These are phyloP conservation scores for Eutrigla gurnardus DNA, from an alignment of 2,797 vertebrate species.

Conservation along the genomic window DNA sequence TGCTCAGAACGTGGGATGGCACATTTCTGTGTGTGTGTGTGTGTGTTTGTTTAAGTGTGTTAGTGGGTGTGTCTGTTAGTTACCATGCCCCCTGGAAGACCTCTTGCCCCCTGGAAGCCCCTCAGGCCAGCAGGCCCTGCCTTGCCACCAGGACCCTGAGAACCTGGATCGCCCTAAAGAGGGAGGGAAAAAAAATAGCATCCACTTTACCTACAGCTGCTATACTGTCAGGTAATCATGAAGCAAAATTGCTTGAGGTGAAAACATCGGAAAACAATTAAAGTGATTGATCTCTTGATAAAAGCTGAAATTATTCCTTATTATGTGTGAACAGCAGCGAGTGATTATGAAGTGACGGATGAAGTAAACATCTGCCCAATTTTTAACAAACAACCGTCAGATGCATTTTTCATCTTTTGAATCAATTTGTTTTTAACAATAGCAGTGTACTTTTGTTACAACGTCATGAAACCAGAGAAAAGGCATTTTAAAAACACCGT, in stretches of 20 bases:
- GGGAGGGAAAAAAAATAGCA: conserved; percentile 16
- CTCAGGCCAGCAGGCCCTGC: conserved; percentile 93
- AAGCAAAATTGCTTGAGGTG: conserved; percentile 16
- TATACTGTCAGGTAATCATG: conserved; percentile 9
- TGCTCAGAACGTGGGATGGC: conserved; percentile 33
- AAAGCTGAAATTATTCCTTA: conserved; percentile 33
- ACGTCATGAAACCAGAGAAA: conserved; percentile 3
- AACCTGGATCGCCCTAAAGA: conserved; percentile 94
- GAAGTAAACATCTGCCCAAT: background rate
- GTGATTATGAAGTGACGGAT: conserved; percentile 26
- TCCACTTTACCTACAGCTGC: conserved; percentile 14
- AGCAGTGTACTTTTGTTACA: background rate
- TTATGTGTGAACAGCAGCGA: conserved; percentile 30
- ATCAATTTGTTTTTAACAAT: conserved; percentile 7
- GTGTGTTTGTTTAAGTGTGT: conserved; percentile 21
- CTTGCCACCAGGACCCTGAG: conserved; percentile 90
- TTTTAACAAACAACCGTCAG: conserved; percentile 12
- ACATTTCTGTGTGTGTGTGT: conserved; percentile 21
- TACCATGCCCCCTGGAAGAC: conserved; percentile 95
- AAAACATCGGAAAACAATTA: conserved; percentile 29
- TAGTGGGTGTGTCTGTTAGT: conserved; percentile 39
- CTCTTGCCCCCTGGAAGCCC: conserved; percentile 95
- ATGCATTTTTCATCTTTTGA: conserved; percentile 6
- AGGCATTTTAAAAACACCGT: background rate
- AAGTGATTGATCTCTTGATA: conserved; percentile 30